Base-by-base conservation (phyloP, 2,113 vertebrate genomes). In the Nestor notabilis region DNA sequence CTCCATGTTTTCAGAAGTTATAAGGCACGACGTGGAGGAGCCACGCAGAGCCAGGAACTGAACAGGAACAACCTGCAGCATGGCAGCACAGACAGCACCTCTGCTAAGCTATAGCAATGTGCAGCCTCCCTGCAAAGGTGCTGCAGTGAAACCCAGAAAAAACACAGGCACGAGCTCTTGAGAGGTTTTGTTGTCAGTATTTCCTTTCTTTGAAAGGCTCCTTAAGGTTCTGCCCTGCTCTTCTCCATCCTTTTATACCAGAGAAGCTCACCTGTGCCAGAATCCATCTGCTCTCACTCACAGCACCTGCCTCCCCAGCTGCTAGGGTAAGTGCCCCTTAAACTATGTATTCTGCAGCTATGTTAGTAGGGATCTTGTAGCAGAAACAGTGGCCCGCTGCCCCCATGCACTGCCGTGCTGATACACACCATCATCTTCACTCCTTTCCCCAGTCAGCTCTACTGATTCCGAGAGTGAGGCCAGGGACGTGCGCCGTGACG, bases 391-490 rank as follows among this genome's bases (percentile, higher is more conserved):
- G 3, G 47, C 55, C 46, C 46, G 4, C 24, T 1, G 6, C 9
- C 18, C 56, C 10, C 64, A 0, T 1, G 1, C 25, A 2, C 13
- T 1, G 28, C 39, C 29, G 7, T 4, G 23, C 1, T 3, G 55
- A 78, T 72, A 97, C 99, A 89, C 94, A 99, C 99, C 99, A 4
- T 99, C 99, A 10, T 99, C 99, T 90, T 99, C 99, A 13, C 98
- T 99, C 70, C 99, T 98, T 21, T 99, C 99, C 46, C 97, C 99
- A 0, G 98, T 93, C 93, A 99, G 99, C 97, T 99, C 99, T 41
- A 99, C 99, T 0, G 99, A 99, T 89, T 99, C 99, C 0, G 99
- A 99, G 83, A 99, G 98, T 0, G 99, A 99, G 58, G 99, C 99
- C 79, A 99, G 96, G 11, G 99, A 99, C 0, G 99, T 99, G 72